Evolutionary conservation across 2,113 vertebrate genomes (phyloP).

Genomic region (Caranx melampygus): DNA sequence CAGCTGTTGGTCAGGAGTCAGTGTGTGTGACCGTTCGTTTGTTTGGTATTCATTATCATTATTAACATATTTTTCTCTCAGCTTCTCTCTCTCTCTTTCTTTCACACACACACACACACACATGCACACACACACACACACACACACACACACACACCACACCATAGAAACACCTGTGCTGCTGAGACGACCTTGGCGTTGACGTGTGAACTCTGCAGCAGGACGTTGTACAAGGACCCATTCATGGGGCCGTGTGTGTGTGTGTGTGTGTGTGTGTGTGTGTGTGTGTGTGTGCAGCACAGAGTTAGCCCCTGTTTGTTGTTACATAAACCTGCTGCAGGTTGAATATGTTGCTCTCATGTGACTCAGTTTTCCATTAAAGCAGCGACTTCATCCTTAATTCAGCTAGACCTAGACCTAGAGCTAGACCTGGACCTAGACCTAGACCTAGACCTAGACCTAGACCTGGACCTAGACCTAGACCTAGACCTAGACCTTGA

Average conservation of each 20-base stretch:
- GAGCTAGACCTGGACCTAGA: too few species aligned
- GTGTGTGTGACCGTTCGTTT: conserved; percentile 8
- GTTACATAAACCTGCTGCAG: background rate
- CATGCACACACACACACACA: background rate
- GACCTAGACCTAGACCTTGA: too few species aligned
- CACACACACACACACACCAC: background rate
- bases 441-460: too few species aligned
- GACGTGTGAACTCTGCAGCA: background rate
- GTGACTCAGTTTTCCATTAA: background rate
- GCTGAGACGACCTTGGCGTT: background rate
- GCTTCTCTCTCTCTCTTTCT: too few species aligned
- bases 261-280: too few species aligned
- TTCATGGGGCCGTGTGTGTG: background rate
- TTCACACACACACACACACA: background rate
- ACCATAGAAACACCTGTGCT: background rate
- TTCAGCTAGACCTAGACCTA: too few species aligned
- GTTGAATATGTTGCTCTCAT: background rate
- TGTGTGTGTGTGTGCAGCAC: background rate
- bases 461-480: too few species aligned
- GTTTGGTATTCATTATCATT: background rate
- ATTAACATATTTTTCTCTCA: background rate
- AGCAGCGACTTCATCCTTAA: too few species aligned
- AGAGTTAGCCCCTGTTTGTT: background rate
- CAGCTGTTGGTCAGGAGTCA: conserved; percentile 67
- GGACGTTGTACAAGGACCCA: background rate